phyloP scores from a whole-genome alignment of 1,140 invertebrate genomes.

The Belonocnema kinseyi region DNA sequence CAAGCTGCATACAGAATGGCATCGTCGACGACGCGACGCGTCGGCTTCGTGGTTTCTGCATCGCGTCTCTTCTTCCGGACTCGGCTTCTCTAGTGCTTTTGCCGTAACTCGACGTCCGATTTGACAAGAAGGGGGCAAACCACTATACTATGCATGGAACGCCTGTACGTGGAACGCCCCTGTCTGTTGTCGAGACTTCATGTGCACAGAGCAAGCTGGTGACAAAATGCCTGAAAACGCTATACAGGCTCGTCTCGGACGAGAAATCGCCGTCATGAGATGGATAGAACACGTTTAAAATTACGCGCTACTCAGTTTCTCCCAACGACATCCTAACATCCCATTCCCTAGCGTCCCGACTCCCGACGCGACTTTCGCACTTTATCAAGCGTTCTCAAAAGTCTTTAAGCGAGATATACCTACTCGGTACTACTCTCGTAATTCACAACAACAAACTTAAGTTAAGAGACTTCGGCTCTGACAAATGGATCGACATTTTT shows the following conservation, averaged over 20 bases:
- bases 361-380: not conserved
- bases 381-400: not conserved
- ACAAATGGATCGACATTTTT: not conserved
- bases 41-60: not conserved
- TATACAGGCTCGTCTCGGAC: conserved; percentile 42
- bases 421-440: conserved; percentile 6
- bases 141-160: conserved; percentile 52
- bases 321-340: not conserved
- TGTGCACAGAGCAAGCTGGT: conserved; percentile 39
- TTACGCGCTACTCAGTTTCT: conserved; percentile 7
- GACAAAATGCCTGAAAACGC: conserved; percentile 48
- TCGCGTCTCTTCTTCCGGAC: conserved; percentile 42
- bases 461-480: not conserved
- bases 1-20: conserved; percentile 55
- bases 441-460: conserved; percentile 11
- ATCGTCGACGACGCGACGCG: conserved; percentile 36
- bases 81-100: conserved; percentile 43
- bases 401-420: not conserved
- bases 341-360: not conserved
- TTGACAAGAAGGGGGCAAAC: conserved; percentile 53
- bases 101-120: conserved; percentile 52
- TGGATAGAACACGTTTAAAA: conserved; percentile 26
- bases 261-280: conserved; percentile 25
- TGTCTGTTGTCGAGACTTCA: conserved; percentile 45
- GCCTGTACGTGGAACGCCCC: conserved; percentile 43